Evolutionary conservation across 1,140 invertebrate genomes (phyloP).

Genomic region (Acyrthosiphon pisum): DNA sequence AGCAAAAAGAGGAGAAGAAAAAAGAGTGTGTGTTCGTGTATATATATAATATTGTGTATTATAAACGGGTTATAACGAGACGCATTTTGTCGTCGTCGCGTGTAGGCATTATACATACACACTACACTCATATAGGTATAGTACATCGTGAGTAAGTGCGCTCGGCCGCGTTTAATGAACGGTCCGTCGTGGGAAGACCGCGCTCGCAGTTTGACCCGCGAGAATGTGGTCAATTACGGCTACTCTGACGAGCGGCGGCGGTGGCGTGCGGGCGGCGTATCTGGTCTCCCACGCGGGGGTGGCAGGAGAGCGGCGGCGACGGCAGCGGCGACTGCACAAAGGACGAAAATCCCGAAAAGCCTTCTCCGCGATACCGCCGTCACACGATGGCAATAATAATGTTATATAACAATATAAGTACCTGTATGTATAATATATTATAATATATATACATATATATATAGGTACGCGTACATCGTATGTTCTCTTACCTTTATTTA

Average conservation of each 20-base stretch:
- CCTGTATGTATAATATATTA: not conserved
- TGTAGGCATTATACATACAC: not conserved
- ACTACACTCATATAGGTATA: not conserved
- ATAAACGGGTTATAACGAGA: slow-evolving; percentile 41
- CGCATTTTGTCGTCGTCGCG: slow-evolving; percentile 30
- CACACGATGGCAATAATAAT: slow-evolving; percentile 7
- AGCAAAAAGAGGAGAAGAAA: not conserved
- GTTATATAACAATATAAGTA: not conserved
- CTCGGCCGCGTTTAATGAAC: slow-evolving; percentile 50
- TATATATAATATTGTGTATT: not conserved
- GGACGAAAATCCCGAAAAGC: slow-evolving; percentile 7
- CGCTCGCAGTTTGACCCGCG: slow-evolving; percentile 49
- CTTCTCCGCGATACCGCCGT: slow-evolving; percentile 5
- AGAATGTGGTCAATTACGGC: slow-evolving; percentile 56
- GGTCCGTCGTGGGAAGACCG: slow-evolving; percentile 54
- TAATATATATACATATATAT: not conserved
- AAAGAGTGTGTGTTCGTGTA: not conserved
- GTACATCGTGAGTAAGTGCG: slow-evolving; percentile 13
- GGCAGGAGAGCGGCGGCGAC: not conserved
- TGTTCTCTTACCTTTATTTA: not conserved
- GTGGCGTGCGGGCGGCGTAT: not conserved
- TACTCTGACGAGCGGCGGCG: not conserved
- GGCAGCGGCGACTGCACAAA: not conserved
- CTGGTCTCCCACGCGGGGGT: not conserved
- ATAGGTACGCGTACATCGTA: not conserved